Base-by-base conservation (phyloP, 1,140 invertebrate genomes). In the Belonocnema kinseyi region DNA sequence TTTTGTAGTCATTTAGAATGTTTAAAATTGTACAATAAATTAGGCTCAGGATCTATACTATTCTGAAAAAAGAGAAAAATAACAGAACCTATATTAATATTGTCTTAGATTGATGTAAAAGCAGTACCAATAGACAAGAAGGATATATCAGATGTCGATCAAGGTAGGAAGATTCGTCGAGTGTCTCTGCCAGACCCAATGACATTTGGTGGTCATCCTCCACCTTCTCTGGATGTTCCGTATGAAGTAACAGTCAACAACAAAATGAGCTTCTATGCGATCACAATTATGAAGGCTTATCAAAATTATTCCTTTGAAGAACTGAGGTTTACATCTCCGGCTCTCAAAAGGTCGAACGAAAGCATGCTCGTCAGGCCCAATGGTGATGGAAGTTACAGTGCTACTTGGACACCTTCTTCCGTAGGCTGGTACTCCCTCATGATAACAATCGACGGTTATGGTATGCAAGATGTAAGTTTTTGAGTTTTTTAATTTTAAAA, bases 261-360 rank as follows among this genome's bases (percentile, higher is more conserved):
- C 84, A 98, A 97, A 88, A 98, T 98, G 94, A 95, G 96, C 81
- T 99, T 98, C 90, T 96, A 98, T 91, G 95, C 97, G 4, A 98
- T 99, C 77, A 97, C 96, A 7, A 96, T 97, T 80, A 98, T 98
- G 96, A 97, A 97, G 91, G 94, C 95, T 0, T 99, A 97, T 91
- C 96, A 98, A 84, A 97, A 98, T 87, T 99, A 98, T 86, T 99
- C 98, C 0, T 99, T 99, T 91, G 98, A 99, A 91, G 98, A 99
- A 89, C 91, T 99, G 6, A 94, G 98, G 46, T 95, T 95, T 80
- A 95, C 95, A 52, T 96, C 96, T 10, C 96, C 96, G 1, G 92
- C 94, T 3, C 91, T 96, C 2, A 94, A 94, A 77, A 90, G 96
- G 71, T 94, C 95, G 3, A 95, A 94, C 81, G 98, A 98, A 89